Evolutionary conservation across 1,140 invertebrate species (phyloP).

Genomic region (Diabrotica virgifera): DNA sequence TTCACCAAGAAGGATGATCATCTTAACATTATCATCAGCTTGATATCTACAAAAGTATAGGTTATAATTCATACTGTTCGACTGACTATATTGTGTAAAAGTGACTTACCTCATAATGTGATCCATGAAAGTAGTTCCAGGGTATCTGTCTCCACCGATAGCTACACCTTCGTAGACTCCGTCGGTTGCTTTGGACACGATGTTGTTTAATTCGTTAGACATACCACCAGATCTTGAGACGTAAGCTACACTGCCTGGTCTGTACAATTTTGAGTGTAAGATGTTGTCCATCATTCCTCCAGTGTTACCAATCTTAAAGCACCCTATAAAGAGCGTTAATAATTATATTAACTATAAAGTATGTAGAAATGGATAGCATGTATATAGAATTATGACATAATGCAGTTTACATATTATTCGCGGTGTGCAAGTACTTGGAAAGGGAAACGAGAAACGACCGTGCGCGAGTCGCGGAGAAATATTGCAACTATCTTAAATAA

Average conservation of each 20-base stretch:
- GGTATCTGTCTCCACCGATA: conserved; percentile 99
- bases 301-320: conserved; percentile 99
- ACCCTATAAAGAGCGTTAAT: conserved; percentile 44
- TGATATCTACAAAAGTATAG: conserved; percentile 53
- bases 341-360: too few relatives aligned
- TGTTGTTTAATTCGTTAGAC: conserved; percentile 99
- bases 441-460: too few relatives aligned
- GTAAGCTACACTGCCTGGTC: conserved; percentile 95
- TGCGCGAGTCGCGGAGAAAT: too few relatives aligned
- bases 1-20: conserved; percentile 95
- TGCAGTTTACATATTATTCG: too few relatives aligned
- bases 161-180: conserved; percentile 98
- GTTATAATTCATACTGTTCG: neutral
- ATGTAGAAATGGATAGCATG: too few relatives aligned
- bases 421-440: too few relatives aligned
- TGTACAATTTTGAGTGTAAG: conserved; percentile 93
- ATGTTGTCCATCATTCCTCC: conserved; percentile 99
- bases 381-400: too few relatives aligned
- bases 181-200: conserved; percentile 94
- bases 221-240: conserved; percentile 98
- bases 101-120: conserved; percentile 79
- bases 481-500: too few relatives aligned
- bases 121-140: conserved; percentile 98
- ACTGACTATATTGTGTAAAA: neutral
- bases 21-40: conserved; percentile 77